Conservation (phyloP, 2,888 invertebrate species). For the Parascotia fuliginaria region DNA sequence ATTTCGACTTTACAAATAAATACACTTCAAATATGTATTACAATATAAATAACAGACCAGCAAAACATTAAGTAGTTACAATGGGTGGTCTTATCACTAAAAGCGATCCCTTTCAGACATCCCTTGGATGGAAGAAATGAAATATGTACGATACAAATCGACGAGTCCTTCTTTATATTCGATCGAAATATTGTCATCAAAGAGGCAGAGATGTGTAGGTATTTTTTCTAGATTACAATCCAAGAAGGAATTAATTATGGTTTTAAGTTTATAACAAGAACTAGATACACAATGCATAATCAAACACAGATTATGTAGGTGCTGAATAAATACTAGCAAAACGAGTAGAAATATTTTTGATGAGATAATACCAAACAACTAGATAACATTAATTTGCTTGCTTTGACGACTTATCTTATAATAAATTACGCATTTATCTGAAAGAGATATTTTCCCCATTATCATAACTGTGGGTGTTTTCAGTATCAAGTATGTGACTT, state of each 20-base stretch:
- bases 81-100: too few species aligned
- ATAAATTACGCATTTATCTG: constrained; percentile 26
- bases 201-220: background rate
- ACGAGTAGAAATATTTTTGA: constrained; percentile 24
- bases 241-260: background rate
- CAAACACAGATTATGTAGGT: constrained; percentile 25
- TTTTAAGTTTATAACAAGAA: background rate
- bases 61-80: too few species aligned
- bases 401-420: constrained; percentile 26
- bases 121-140: too few species aligned
- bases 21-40: too few species aligned
- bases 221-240: background rate
- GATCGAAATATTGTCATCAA: too few species aligned
- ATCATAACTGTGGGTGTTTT: too few species aligned
- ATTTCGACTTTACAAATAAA: too few species aligned
- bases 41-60: too few species aligned
- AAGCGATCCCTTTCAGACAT: too few species aligned
- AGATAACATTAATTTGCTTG: constrained; percentile 32
- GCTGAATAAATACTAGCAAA: constrained; percentile 17
- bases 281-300: constrained; percentile 20
- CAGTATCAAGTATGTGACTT: too few species aligned
- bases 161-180: too few species aligned
- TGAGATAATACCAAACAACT: constrained; percentile 14
- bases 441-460: background rate
- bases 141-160: too few species aligned